These are phyloP conservation scores for Tetrapedia diversipes DNA, from an alignment of 2,888 invertebrate genomes.

Conservation along the genomic window DNA sequence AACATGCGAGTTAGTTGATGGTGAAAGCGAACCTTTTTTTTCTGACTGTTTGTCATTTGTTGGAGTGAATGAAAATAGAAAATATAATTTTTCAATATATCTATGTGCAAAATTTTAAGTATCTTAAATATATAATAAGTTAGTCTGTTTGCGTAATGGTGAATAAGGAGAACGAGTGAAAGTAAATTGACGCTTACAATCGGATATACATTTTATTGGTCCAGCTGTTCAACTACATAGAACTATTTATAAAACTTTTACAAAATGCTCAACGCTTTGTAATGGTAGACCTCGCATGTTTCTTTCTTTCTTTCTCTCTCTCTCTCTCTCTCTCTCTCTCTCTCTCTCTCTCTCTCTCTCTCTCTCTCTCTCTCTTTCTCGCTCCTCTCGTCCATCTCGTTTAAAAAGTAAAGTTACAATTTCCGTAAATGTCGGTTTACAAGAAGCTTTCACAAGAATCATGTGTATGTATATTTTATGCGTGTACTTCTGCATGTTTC, in stretches of 20 bases:
- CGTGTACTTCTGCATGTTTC: conserved; percentile 2
- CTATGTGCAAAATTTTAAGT: no score
- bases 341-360: not conserved
- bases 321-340: not conserved
- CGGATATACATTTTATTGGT: conserved; percentile 71
- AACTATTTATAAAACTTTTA: conserved; percentile 72
- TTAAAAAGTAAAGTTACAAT: conserved; percentile 61
- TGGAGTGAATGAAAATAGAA: no score
- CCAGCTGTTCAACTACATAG: conserved; percentile 71
- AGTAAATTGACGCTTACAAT: conserved; percentile 58
- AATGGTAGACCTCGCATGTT: conserved; percentile 55
- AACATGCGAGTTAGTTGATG: no score
- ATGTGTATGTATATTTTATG: conserved; percentile 30
- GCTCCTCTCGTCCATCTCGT: conserved; percentile 28
- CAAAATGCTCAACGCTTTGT: conserved; percentile 69
- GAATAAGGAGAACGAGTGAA: conserved; percentile 15
- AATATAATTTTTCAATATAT: no score
- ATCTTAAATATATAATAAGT: no score
- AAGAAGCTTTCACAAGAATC: conserved; percentile 54
- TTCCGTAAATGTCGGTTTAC: conserved; percentile 52
- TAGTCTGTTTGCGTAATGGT: no score
- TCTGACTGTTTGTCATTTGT: no score
- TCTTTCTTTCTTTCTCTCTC: not conserved
- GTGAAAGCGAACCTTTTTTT: no score
- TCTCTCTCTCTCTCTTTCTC: not conserved